Base-by-base conservation (phyloP, 1,140 invertebrate genomes). In the Drosophila littoralis region DNA sequence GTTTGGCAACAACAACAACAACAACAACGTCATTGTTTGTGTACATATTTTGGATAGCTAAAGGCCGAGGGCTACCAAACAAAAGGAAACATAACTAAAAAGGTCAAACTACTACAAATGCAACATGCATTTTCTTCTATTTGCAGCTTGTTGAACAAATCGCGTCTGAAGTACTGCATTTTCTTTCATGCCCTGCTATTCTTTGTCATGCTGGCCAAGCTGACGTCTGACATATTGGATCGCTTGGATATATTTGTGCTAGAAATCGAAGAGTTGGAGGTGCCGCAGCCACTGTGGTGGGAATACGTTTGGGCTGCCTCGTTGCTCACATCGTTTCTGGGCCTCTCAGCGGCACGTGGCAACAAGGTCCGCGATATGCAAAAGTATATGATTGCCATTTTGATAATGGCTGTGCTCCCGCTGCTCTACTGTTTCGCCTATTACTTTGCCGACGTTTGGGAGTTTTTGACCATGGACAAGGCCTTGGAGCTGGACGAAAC, bases 281-380 rank as follows among this genome's bases (percentile, higher is more conserved):
- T 99, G 92, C 98, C 98, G 79, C 96, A 96, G 93, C 78, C 91
- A n/a, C 63, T 92, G 22, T 91, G 85, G 91, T 99, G 98, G 98
- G 98, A 99, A 93, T 99, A 98, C 91, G 94, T 97, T 75, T 99
- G 98, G 98, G 96, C 97, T 76, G 93, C 95, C 4, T 98, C 97
- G 78, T 93, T 98, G 58, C 92, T 98, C n/a, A 94, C 97, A 42
- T 96, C 97, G 45, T 96, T 98, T 91, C 91, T 98, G 32, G 98
- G 96, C n/a, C 93, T 98, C 28, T 95, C 96, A 40, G 96, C 98
- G 15, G 95, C 98, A 74, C 95, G 96, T 78, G 95, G 95, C 75
- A 99, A 99, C 93, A 95, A 95, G 85, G 94, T 96, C 36, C 94
- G 94, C 51, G 94, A 96, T 1, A 94, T 99, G 90, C 94, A 96